Conservation (phyloP, 2,888 invertebrate genomes). For the Pachymerium ferrugineum region DNA sequence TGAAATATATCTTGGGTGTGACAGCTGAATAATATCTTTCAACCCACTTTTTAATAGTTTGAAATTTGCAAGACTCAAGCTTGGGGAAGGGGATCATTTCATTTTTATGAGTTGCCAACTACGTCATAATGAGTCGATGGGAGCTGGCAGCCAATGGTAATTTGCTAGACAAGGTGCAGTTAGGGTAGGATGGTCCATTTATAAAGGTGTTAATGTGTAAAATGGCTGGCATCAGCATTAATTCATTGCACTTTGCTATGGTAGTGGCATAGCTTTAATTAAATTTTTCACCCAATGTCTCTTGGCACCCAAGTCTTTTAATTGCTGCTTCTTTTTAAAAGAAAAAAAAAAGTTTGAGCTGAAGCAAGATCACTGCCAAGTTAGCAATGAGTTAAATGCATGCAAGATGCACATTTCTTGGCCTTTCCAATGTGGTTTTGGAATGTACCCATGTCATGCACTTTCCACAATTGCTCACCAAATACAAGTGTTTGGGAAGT, state of each 20-base stretch:
- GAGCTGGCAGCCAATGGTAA: slow-evolving; percentile 18
- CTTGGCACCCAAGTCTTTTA: not conserved
- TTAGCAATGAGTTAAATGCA: slow-evolving; percentile 8
- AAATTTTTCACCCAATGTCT: slow-evolving; percentile 14
- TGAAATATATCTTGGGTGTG: too few relatives aligned
- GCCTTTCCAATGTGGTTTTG: not conserved
- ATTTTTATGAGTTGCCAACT: slow-evolving; percentile 10
- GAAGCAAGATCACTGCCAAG: not conserved
- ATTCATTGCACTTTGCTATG: not conserved
- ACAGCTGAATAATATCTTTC: too few relatives aligned
- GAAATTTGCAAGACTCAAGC: too few relatives aligned
- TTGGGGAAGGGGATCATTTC: not conserved
- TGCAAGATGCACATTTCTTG: not conserved
- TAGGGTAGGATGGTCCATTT: too few relatives aligned
- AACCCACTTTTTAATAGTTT: too few relatives aligned
- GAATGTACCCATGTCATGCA: slow-evolving; percentile 7
- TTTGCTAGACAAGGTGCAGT: not conserved
- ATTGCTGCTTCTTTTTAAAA: slow-evolving; percentile 1
- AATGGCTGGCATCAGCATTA: slow-evolving; percentile 14
- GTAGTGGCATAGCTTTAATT: not conserved
- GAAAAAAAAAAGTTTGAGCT: not conserved
- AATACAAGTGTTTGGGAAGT: not conserved
- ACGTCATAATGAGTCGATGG: not conserved
- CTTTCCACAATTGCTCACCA: slow-evolving; percentile 3
- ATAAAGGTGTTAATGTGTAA: slow-evolving; percentile 1